These are phyloP conservation scores for Ammodytes dubius DNA, from an alignment of 2,113 vertebrate genomes.

Conservation along the genomic window DNA sequence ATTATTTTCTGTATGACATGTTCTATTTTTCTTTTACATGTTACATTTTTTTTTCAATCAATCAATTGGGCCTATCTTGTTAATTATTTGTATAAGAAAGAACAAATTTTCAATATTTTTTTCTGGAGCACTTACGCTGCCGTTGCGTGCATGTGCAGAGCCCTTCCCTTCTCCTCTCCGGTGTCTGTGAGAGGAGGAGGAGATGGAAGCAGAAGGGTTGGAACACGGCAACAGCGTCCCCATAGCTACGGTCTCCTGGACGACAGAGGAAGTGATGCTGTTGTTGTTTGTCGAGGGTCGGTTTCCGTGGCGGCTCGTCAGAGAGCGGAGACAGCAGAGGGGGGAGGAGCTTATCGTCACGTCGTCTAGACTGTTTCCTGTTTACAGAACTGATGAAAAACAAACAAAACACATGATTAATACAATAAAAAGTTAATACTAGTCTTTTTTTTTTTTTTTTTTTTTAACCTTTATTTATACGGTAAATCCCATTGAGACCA, in stretches of 20 bases:
- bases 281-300: constrained; percentile 78
- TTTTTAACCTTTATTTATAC: no score
- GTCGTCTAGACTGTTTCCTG: constrained; percentile 90
- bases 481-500: no score
- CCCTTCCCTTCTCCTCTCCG: constrained; percentile 90
- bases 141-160: constrained; percentile 86
- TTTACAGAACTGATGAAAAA: constrained; percentile 65
- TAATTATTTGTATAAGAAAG: no score
- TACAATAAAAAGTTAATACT: no score
- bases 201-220: constrained; percentile 65
- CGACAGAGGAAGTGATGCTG: constrained; percentile 81
- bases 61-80: no score
- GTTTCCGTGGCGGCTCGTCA: constrained; percentile 87
- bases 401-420: not conserved
- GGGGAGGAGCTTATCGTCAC: constrained; percentile 93
- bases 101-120: no score
- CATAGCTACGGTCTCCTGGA: constrained; percentile 82
- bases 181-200: constrained; percentile 87
- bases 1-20: no score
- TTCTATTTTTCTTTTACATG: no score
- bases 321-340: constrained; percentile 92
- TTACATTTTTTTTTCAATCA: no score
- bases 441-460: no score
- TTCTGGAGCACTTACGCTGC: constrained; percentile 83
- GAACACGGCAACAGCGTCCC: constrained; percentile 54